A percentile compares a stretch with the other conserved stretches of the same genome.
phyloP scores from a whole-genome alignment of 2,888 invertebrate species.

The Acrobasis suavella region DNA sequence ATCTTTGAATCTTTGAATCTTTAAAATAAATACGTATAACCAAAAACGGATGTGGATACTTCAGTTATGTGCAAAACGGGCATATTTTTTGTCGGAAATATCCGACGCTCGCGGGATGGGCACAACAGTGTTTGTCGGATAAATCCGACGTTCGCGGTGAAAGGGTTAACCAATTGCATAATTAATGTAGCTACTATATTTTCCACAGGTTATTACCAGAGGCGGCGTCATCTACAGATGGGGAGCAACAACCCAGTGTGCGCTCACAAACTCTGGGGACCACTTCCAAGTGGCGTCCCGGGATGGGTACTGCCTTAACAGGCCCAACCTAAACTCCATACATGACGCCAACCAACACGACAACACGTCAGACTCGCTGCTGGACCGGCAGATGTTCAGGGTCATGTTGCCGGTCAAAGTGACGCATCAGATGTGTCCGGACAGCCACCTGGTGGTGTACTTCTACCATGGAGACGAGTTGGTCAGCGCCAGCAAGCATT shows the following conservation, averaged over 20 bases:
- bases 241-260: constrained; percentile 76
- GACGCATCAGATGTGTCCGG: constrained; percentile 77
- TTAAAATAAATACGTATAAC: no score
- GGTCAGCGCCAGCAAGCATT: constrained; percentile 79
- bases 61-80: no score
- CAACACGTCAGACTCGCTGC: constrained; percentile 46
- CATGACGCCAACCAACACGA: constrained; percentile 15
- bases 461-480: constrained; percentile 81
- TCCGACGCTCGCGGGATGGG: no score
- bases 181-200: no score
- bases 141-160: no score
- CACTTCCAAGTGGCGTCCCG: constrained; percentile 52
- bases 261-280: constrained; percentile 48
- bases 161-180: no score
- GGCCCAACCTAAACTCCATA: neutral
- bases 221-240: constrained; percentile 74
- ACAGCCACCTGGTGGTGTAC: constrained; percentile 79
- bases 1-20: no score
- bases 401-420: constrained; percentile 71
- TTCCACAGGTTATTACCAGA: constrained; percentile 67
- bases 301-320: constrained; percentile 48
- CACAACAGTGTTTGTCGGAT: no score
- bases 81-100: no score
- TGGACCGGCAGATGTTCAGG: constrained; percentile 57
- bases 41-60: no score